Evolutionary conservation across 1,140 invertebrate species (phyloP), one percentile per base, ranked within the genome.

Genomic region (Pseudomyrmex flavicornis): DNA sequence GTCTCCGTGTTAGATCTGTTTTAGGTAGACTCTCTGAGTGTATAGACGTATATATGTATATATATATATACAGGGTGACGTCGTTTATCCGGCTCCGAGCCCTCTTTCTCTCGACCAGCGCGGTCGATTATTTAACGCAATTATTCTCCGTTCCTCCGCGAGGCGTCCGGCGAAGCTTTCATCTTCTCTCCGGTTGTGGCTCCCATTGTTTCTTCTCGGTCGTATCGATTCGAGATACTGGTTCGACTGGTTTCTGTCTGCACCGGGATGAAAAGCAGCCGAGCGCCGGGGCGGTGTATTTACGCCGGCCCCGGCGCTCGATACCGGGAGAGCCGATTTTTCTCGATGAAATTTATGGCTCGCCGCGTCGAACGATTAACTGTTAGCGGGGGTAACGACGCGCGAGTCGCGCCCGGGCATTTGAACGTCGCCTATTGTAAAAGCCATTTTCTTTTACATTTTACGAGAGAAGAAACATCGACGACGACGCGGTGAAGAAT

Each of bases 61-160:
- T 59, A 35, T 17, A 82, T 17, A 17, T 17, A 17, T 17, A 82
- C 10, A 15, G 73, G 76, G 58, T 59, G 74, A 46, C 22, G 80
- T 17, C 72, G 87, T 89, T 89, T 86, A 82, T 88, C 72, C 74
- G 20, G 12, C 52, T 84, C 62, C 35, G 35, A 56, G n/a, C 77
- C 62, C 69, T 72, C 50, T 50, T 9, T 61, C 46, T 52, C 58
- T 50, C 68, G 13, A n/a, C 62, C 50, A 77, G 66, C 62, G 62
- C 73, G 77, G 68, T 87, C 85, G 88, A 89, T 89, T 89, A 89
- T 89, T 89, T 89, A 89, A 89, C 88, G 88, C 85, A 87, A 89
- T 89, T 89, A 89, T 87, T 83, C 85, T 77, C 68, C 77, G 85
- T 87, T 85, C 68, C 74, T 84, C 74, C 68, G 58, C 13, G 69